Base-by-base conservation (phyloP, 2,797 vertebrate genomes). In the Coendou prehensilis region DNA sequence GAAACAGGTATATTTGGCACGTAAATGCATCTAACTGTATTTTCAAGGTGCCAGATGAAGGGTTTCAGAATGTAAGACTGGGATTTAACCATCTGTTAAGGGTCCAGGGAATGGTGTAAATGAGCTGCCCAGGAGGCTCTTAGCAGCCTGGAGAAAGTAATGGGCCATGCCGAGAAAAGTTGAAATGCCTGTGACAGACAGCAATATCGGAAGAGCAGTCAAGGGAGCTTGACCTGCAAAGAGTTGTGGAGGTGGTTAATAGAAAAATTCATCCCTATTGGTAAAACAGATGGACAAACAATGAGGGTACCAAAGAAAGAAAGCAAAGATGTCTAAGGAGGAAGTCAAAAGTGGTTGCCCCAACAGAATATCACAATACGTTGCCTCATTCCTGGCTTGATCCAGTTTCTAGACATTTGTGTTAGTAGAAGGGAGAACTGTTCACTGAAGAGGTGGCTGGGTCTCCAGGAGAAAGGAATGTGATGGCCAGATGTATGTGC, bases 311-410 rank as follows among this genome's bases (percentile, higher is more conserved):
- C 52, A 75, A 75, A 28, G 79, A 64, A 78, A 52, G 47, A 67
- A 82, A 79, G 45, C 9, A 75, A 83, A 67, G 71, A 20, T 54
- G 20, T 75, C 95, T 67, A 78, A 69, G 11, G 37, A 88, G n/a
- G 28, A 81, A 20, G 18, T 83, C 67, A 79, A 41, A 61, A 15
- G 30, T 88, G 54, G n/a, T 56, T 64, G 8, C 28, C 45, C 5
- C 59, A 47, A 33, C 10, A 47, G 85, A 78, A 90, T 26, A 13
- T 81, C 11, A 56, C 37, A 73, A 37, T 61, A 37, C 30, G 33
- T 79, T 86, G 50, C 41, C 50, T 69, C 63, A 18, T 79, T 87
- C 63, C 64, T 94, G 61, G 61, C 47, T 61, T 92, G 85, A 91
- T 85, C 10, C n/a, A 83, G 41, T 37, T 69, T 81, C 90, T 56